These are phyloP conservation scores for Osmoderma eremita DNA, from an alignment of 2,888 invertebrate species.

Conservation along the genomic window DNA sequence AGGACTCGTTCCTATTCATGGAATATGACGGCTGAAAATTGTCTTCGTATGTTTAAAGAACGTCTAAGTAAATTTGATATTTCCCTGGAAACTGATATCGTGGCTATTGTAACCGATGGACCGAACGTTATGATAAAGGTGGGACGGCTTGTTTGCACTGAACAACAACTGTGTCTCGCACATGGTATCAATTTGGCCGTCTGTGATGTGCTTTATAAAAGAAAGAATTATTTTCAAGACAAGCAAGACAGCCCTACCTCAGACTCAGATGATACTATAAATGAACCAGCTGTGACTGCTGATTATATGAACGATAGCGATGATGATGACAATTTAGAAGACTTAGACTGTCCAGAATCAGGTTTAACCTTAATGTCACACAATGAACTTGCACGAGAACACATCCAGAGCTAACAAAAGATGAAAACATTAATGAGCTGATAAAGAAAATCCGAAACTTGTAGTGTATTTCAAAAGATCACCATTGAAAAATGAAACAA, in stretches of 20 bases:
- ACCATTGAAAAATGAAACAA: too few species aligned
- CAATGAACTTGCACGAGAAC: not conserved
- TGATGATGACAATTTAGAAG: not conserved
- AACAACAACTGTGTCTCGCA: conserved; percentile 9
- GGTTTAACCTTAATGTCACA: not conserved
- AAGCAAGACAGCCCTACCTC: too few species aligned
- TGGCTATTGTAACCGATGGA: too few species aligned
- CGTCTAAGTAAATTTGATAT: too few species aligned
- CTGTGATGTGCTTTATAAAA: conserved; percentile 5
- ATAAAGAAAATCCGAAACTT: not conserved
- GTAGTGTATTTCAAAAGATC: too few species aligned
- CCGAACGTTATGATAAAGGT: not conserved
- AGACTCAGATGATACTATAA: not conserved
- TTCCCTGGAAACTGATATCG: too few species aligned
- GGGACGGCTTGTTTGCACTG: not conserved
- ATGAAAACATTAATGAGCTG: too few species aligned
- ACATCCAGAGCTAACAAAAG: not conserved
- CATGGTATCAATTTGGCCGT: conserved; percentile 12
- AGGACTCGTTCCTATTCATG: too few species aligned
- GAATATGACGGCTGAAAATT: too few species aligned
- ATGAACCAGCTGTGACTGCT: not conserved
- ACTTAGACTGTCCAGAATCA: not conserved
- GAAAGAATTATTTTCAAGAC: not conserved
- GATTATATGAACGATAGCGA: not conserved
- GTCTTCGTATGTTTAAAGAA: too few species aligned